Evolutionary conservation across 2,797 vertebrate genomes (phyloP), one percentile per base, ranked within the genome.

Genomic region (Amazonetta brasiliensis): DNA sequence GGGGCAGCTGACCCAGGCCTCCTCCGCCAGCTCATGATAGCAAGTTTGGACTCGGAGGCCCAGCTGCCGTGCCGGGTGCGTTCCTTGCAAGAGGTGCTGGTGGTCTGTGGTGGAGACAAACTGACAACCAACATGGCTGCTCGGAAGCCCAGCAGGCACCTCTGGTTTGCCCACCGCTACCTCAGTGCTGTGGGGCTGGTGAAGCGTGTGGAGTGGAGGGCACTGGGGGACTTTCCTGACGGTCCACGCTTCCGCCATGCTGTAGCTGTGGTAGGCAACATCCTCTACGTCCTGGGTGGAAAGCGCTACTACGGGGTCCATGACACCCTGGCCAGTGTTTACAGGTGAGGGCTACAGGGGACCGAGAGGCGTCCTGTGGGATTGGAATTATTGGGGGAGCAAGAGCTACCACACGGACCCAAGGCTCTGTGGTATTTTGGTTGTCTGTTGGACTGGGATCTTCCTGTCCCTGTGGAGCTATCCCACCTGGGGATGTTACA

Each of bases 81-180:
- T 25, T 97, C 84, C 64, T 98, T 98, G 39, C 98, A 98, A 81
- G 97, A 98, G 25, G 98, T 98, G 16, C 84, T 99, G 62, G 98
- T 99, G 75, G 92, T 99, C 77, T 98, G 98, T 0, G 99, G 99
- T 6, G 99, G 99, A 55, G 99, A 99, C 26, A 97, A 95, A 37
- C 95, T 98, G 90, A 97, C 97, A 4, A 43, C 98, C 28, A 97
- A 98, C 89, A 87, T 97, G 71, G 98, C 98, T n/a, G 94, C 88
- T 21, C 98, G 98, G 12, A 91, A 97, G 67, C 98, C 98, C 9
- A 98, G 98, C 90, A 95, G 63, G 41, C 97, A 98, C 67, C 86
- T 99, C 44, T 99, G 99, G 98, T 99, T 99, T 95, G 98, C 97
- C 41, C 98, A 99, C 90, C 97, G 98, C 79, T 97, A 99, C 68